Percentiles rank a stretch among this genome's conserved stretches.
These are phyloP conservation scores for Pomatostomus ruficeps DNA, from an alignment of 2,113 vertebrate genomes.

Conservation along the genomic window DNA sequence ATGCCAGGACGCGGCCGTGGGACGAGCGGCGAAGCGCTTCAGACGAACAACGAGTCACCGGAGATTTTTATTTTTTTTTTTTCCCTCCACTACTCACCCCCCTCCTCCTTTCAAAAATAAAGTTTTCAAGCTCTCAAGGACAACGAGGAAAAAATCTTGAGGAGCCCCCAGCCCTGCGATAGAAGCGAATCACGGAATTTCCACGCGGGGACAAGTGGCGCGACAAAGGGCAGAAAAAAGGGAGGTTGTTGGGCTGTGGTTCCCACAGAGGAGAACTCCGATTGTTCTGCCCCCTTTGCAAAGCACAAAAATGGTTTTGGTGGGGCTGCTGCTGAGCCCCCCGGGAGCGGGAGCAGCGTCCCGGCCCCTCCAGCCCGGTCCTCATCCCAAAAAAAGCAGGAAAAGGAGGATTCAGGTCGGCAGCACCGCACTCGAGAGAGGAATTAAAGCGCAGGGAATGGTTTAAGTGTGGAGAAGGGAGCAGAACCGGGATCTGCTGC, in stretches of 20 bases:
- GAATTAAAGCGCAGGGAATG: fast-evolving
- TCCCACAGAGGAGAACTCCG: not conserved
- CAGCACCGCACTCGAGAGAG: not conserved
- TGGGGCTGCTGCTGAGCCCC: not conserved
- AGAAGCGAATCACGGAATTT: not conserved
- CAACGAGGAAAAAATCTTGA: no score
- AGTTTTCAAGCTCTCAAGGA: not conserved
- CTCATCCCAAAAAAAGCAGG: not conserved
- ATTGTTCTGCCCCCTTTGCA: not conserved
- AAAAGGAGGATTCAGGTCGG: not conserved
- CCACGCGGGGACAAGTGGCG: not conserved
- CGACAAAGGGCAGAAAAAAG: not conserved
- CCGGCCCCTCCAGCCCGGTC: not conserved
- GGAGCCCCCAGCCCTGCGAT: not conserved
- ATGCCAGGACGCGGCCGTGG: slow-evolving; percentile 44
- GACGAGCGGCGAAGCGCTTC: slow-evolving; percentile 51
- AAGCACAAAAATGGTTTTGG: not conserved
- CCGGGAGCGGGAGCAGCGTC: not conserved
- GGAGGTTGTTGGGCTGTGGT: not conserved
- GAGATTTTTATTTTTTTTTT: no score
- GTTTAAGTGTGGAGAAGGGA: not conserved
- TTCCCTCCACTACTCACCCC: no score
- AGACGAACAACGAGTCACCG: slow-evolving; percentile 25
- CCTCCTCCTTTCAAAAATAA: no score
- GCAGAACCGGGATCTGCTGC: not conserved